Evolutionary conservation across 2,797 vertebrate species (phyloP).

Genomic region (Microctenopoma lineatum): DNA sequence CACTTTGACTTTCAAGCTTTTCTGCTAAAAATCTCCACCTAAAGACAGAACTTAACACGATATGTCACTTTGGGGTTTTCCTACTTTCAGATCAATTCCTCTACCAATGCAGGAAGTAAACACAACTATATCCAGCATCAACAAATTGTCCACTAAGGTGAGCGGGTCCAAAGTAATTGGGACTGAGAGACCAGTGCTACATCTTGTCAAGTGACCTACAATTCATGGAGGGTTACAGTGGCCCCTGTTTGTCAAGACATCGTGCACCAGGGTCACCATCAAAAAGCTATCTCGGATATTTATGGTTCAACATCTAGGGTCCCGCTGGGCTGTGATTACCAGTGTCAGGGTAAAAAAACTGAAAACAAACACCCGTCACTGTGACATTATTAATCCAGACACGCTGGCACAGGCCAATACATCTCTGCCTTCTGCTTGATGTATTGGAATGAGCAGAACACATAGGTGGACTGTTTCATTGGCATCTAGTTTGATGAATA

Average conservation of each 20-base stretch:
- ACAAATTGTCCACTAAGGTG: neutral
- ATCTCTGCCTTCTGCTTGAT: conserved; percentile 61
- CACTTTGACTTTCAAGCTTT: no score
- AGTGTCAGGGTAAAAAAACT: conserved; percentile 54
- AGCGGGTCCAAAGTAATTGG: conserved; percentile 2
- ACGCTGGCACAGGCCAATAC: conserved; percentile 56
- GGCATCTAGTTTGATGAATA: conserved; percentile 72
- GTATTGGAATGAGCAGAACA: conserved; percentile 63
- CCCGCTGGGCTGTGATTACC: conserved; percentile 42
- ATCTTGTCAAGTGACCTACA: conserved; percentile 8
- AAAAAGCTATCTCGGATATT: conserved; percentile 34
- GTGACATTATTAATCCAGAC: conserved; percentile 76
- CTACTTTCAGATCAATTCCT: neutral
- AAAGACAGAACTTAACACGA: no score
- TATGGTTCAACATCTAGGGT: conserved; percentile 29
- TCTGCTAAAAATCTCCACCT: no score
- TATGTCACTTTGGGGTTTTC: neutral
- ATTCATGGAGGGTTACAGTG: conserved; percentile 3
- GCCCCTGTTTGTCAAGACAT: conserved; percentile 14
- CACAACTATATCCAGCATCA: neutral
- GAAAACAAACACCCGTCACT: conserved; percentile 33
- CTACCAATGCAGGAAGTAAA: neutral
- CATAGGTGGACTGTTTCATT: conserved; percentile 69
- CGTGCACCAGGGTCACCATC: conserved; percentile 11
- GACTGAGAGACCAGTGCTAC: conserved; percentile 2